Conservation (phyloP, 1,140 invertebrate genomes). For the Drosophila pseudoananassae region DNA sequence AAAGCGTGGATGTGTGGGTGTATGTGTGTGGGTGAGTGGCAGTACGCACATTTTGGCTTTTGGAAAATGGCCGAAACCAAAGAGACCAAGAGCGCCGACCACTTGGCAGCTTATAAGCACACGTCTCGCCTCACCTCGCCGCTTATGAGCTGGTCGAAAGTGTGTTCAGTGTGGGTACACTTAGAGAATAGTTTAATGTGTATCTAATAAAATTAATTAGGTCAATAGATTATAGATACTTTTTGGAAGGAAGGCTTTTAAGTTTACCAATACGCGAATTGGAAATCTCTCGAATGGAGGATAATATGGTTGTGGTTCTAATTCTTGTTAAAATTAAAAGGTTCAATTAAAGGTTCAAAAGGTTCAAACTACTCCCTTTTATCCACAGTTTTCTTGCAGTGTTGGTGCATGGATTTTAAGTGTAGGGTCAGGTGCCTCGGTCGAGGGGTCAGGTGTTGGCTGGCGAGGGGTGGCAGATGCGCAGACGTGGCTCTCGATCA, state of each 20-base stretch:
- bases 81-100: slow-evolving; percentile 35
- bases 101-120: slow-evolving; percentile 46
- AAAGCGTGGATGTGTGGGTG: background rate
- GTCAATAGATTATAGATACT: too few species aligned
- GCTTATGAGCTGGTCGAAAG: slow-evolving; percentile 17
- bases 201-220: too few species aligned
- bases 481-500: slow-evolving; percentile 53
- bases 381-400: background rate
- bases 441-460: slow-evolving; percentile 6
- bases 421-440: background rate
- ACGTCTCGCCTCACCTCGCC: slow-evolving; percentile 15
- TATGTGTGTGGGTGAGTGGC: slow-evolving; percentile 19
- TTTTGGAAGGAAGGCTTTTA: too few species aligned
- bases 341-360: too few species aligned
- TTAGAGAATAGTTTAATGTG: background rate
- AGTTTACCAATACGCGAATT: too few species aligned
- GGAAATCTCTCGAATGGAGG: too few species aligned
- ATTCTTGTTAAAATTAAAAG: too few species aligned
- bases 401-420: background rate
- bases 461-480: slow-evolving; percentile 19
- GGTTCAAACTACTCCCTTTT: background rate
- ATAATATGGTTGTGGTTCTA: too few species aligned
- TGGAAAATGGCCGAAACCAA: slow-evolving; percentile 47
- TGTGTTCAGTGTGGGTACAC: slow-evolving; percentile 9
- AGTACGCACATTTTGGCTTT: slow-evolving; percentile 40